A percentile compares a stretch with the other conserved stretches of the same genome.
phyloP scores from a whole-genome alignment of 2,888 invertebrate species.

The Sminthurides aquaticus region DNA sequence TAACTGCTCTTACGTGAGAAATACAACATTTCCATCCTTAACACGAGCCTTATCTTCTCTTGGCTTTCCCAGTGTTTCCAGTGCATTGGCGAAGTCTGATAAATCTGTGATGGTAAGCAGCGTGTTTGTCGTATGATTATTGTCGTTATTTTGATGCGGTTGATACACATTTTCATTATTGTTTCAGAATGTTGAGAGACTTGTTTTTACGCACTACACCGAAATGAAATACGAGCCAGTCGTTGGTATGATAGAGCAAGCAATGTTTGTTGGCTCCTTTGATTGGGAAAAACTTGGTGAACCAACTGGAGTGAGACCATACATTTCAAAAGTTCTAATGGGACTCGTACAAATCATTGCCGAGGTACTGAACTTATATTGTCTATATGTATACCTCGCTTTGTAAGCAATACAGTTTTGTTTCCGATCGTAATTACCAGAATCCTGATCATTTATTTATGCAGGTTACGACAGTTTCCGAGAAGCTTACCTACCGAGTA shows the following conservation, averaged over 20 bases:
- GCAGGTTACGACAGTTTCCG: slow-evolving; percentile 70
- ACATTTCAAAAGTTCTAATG: slow-evolving; percentile 59
- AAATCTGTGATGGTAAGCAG: too few species aligned
- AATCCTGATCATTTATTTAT: slow-evolving; percentile 26
- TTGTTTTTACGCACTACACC: slow-evolving; percentile 48
- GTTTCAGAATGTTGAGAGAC: slow-evolving; percentile 43
- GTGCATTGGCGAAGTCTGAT: slow-evolving; percentile 50
- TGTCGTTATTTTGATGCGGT: too few species aligned
- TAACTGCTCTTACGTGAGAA: slow-evolving; percentile 77
- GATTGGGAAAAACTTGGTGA: slow-evolving; percentile 72
- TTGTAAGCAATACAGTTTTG: background rate
- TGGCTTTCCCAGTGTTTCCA: slow-evolving; percentile 68
- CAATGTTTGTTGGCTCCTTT: slow-evolving; percentile 86
- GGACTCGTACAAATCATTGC: slow-evolving; percentile 52
- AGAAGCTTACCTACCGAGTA: slow-evolving; percentile 58
- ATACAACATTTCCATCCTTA: slow-evolving; percentile 64
- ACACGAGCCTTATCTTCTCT: slow-evolving; percentile 59
- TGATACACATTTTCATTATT: too few species aligned
- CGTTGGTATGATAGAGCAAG: slow-evolving; percentile 91
- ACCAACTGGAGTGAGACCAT: slow-evolving; percentile 72
- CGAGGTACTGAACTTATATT: slow-evolving; percentile 46
- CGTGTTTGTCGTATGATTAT: too few species aligned
- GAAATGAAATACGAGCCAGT: slow-evolving; percentile 89
- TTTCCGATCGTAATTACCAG: too few species aligned
- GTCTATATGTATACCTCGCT: background rate